Evolutionary conservation across 1,140 invertebrate genomes (phyloP).

Genomic region (Papilio polyxenes): DNA sequence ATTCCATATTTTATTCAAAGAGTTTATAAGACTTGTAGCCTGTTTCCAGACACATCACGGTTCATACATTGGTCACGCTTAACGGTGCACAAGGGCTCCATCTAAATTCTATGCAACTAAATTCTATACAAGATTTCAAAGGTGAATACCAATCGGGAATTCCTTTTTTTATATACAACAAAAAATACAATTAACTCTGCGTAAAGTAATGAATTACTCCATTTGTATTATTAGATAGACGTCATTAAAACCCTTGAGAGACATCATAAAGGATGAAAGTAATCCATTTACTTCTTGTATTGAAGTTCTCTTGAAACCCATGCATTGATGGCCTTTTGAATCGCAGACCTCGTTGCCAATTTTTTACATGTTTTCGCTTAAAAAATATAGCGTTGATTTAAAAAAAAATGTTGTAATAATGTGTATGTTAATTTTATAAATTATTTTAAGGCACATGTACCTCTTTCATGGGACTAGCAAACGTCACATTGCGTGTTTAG

Average conservation of each 20-base stretch:
- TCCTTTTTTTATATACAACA: neutral
- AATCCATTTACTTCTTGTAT: too few relatives aligned
- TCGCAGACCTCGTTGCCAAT: neutral
- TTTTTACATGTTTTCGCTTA: neutral
- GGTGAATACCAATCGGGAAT: neutral
- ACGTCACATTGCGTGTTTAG: neutral
- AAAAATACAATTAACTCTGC: neutral
- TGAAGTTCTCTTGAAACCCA: too few relatives aligned
- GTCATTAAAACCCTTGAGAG: too few relatives aligned
- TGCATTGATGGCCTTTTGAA: neutral
- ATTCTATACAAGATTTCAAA: neutral
- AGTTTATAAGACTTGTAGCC: conserved; percentile 14
- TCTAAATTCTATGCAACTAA: neutral
- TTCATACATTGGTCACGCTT: neutral
- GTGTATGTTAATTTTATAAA: neutral
- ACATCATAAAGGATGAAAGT: too few relatives aligned
- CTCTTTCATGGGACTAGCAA: neutral
- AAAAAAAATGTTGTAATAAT: too few relatives aligned
- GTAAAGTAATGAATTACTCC: too few relatives aligned
- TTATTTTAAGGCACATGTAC: too few relatives aligned
- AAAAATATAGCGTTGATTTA: too few relatives aligned
- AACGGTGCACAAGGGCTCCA: neutral
- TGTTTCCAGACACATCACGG: conserved; percentile 6
- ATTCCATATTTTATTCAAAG: conserved; percentile 16
- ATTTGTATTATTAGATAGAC: too few relatives aligned